Percentiles rank a stretch among this genome's conserved stretches.
These are phyloP conservation scores for Vanessa tameamea DNA, from an alignment of 1,140 invertebrate genomes.

Conservation along the genomic window DNA sequence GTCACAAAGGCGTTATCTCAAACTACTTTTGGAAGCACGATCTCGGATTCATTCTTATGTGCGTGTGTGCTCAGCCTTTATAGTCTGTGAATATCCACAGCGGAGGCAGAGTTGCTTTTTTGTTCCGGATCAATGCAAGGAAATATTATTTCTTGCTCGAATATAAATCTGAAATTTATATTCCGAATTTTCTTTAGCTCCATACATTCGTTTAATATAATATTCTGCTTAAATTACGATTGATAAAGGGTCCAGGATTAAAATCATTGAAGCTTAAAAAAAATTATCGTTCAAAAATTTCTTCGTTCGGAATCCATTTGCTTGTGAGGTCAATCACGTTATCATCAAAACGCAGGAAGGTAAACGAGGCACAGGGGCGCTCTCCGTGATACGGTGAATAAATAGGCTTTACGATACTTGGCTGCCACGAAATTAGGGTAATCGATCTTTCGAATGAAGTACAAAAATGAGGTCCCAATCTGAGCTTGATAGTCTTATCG, in stretches of 20 bases:
- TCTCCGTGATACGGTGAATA: constrained; percentile 48
- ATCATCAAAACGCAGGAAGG: constrained; percentile 50
- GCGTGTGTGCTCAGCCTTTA: background rate
- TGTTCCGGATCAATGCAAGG: background rate
- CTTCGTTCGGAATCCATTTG: constrained; percentile 30
- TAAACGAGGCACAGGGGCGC: constrained; percentile 43
- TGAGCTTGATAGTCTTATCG: constrained; percentile 35
- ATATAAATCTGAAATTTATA: background rate
- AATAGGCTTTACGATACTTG: constrained; percentile 52
- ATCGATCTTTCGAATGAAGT: constrained; percentile 49
- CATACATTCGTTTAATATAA: background rate
- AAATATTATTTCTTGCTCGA: constrained; percentile 8
- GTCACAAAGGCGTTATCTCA: background rate
- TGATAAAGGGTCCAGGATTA: background rate
- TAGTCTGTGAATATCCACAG: background rate
- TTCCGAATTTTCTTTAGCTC: background rate
- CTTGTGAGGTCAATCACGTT: constrained; percentile 52
- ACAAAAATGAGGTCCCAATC: constrained; percentile 40
- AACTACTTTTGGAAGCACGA: background rate
- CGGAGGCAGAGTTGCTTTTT: background rate
- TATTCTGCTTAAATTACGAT: background rate
- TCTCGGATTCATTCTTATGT: background rate
- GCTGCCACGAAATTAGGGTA: constrained; percentile 53
- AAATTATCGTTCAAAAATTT: constrained; percentile 1
- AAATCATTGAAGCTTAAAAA: background rate